Base-by-base conservation (phyloP, 2,888 invertebrate genomes). In the Lordiphosa andalusiaca region DNA sequence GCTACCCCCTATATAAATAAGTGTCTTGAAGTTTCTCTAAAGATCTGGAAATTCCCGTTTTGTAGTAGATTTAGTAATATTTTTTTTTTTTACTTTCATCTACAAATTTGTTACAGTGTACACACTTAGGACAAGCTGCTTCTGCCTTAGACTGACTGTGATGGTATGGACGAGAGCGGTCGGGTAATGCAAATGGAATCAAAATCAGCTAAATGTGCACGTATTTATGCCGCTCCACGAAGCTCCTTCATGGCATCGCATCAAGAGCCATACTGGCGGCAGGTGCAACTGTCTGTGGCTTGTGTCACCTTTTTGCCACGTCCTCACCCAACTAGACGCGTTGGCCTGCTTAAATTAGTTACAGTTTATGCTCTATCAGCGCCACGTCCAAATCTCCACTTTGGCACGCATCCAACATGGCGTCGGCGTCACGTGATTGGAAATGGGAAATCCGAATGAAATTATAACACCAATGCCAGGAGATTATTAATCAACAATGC, bases 301-400 rank as follows among this genome's bases (percentile, higher is more conserved):
- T 35, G 23, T 52, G 36, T 36, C 42, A 44, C 52, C 37, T 37
- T 13, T 16, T 30, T 30, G 30, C 30, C 30, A 30, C 7, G 3
- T 13, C 6, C 13, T 10, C 4, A 6, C 38, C 19, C 35, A 38
- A 7, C 25, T 30, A 50, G 38, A 39, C 49, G 30, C 49, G 49
- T 40, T 54, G 54, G 54, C 40, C 21, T 48, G 42, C 49, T 49
- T 54, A 54, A 54, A 54, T 54, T 54, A 54, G 54, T 49, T 54
- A 37, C 49, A 49, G 54, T 49, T 54, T 54, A 54, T 54, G 54
- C 54, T 49, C 41, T 49, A 54, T 41, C 54, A 54, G 41, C 54
- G 54, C 35, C 40, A 47, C 54, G 49, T 41, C 33, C 48, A 54
- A 54, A 54, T 54, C 54, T 54, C 54, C 54, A 54, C 54, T 54